A percentile compares a stretch with the other conserved stretches of the same genome.
Evolutionary conservation across 2,888 invertebrate species (phyloP).

Genomic region (Crossocerus cetratus): DNA sequence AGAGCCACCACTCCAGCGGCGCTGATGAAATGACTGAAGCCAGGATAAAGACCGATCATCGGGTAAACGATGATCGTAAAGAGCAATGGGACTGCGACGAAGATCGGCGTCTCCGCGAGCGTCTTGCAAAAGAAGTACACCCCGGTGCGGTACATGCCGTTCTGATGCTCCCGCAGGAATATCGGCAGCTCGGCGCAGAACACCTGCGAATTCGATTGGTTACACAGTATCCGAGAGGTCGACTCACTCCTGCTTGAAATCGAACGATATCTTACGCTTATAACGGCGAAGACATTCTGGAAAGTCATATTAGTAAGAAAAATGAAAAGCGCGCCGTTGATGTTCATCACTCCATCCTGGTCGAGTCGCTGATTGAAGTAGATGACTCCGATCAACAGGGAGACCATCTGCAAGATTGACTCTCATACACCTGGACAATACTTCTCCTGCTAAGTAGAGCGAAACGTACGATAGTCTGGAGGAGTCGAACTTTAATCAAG

Average conservation of each 20-base stretch:
- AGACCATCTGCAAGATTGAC: conserved; percentile 86
- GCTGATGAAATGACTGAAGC: conserved; percentile 84
- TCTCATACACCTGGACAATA: no score
- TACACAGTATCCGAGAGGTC: no score
- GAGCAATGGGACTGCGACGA: conserved; percentile 88
- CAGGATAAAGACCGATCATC: conserved; percentile 90
- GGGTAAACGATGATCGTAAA: conserved; percentile 92
- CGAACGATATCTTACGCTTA: conserved; percentile 85
- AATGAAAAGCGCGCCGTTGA: conserved; percentile 94
- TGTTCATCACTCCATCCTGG: conserved; percentile 95
- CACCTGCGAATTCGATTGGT: conserved; percentile 83
- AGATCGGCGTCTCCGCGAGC: conserved; percentile 91
- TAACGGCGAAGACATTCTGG: conserved; percentile 95
- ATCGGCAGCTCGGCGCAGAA: conserved; percentile 94
- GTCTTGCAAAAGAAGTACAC: conserved; percentile 95
- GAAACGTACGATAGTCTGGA: conserved; percentile 90
- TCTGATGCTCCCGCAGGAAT: conserved; percentile 91
- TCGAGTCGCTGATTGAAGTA: conserved; percentile 90
- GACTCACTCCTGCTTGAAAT: background rate
- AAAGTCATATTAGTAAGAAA: conserved; percentile 95
- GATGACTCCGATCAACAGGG: conserved; percentile 91
- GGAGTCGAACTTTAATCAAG: conserved; percentile 90
- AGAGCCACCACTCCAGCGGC: conserved; percentile 86
- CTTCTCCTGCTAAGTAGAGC: background rate
- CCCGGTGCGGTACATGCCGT: conserved; percentile 93